Evolutionary conservation across 2,888 invertebrate species (phyloP).

Genomic region (Trissolcus japonicus): DNA sequence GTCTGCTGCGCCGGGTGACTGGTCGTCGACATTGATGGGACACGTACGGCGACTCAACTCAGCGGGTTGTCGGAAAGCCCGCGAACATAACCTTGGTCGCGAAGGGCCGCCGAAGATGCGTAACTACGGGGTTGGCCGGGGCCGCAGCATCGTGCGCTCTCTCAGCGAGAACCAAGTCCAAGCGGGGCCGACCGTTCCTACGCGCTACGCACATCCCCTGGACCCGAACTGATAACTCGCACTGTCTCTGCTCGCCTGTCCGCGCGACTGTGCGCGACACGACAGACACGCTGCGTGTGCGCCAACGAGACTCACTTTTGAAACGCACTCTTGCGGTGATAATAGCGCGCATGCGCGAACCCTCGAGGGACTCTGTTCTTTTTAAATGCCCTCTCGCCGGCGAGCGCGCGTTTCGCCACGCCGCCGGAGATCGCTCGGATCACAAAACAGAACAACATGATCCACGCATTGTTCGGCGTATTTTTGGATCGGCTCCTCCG

Average conservation of each 20-base stretch:
- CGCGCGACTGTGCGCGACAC: constrained; percentile 12
- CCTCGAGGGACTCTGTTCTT: neutral
- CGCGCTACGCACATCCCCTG: constrained; percentile 19
- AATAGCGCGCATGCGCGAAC: constrained; percentile 28
- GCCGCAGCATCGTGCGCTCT: neutral
- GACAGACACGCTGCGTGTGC: constrained; percentile 29
- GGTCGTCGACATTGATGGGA: constrained; percentile 50
- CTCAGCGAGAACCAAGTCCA: neutral
- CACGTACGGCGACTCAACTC: neutral
- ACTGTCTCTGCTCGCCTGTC: neutral
- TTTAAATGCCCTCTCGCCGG: constrained; percentile 1
- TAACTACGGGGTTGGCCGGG: neutral
- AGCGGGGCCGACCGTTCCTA: constrained; percentile 14
- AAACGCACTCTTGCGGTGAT: constrained; percentile 37
- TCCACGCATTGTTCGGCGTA: no score
- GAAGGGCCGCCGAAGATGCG: constrained; percentile 10
- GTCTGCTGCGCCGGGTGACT: constrained; percentile 33
- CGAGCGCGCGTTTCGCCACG: neutral
- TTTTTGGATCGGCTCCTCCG: no score
- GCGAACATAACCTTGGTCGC: constrained; percentile 31
- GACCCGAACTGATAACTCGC: constrained; percentile 18
- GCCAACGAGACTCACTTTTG: constrained; percentile 18
- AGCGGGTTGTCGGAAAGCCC: neutral
- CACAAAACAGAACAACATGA: no score
- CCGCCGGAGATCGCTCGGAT: neutral